Evolutionary conservation across 2,797 vertebrate species (phyloP), one percentile per base, ranked within the genome.

Genomic region (Taeniopygia guttata): DNA sequence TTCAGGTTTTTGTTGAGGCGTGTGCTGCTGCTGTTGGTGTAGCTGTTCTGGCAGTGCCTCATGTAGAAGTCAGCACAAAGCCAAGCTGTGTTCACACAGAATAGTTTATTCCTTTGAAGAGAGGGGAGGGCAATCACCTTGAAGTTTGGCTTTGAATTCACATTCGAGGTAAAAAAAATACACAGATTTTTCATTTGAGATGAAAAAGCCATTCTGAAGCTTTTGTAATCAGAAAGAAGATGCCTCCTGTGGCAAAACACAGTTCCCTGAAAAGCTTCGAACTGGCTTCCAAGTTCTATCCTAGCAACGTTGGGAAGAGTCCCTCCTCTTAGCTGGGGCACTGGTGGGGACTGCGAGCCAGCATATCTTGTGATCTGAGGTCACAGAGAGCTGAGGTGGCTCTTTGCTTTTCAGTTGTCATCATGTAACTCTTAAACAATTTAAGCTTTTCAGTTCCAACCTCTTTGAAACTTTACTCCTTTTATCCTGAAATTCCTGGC

Each of bases 271-370:
- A 94, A 95, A 92, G 58, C 80, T 90, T 69, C 13, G 26, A 94
- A 62, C 43, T 87, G 87, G 11, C 49, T 92, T 93, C 93, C 89
- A 63, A 88, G 55, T 38, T 32, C 78, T 87, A 72, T 94, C 94
- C 62, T 88, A 92, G 93, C 79, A 91, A 91, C 69, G 0, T 3
- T 16, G 89, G 86, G 88, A 82, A 63, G 84, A 87, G 56, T 93
- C 70, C 80, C 89, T 90, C 34, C 93, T 94, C 73, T 77, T n/a
- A 43, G 82, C 80, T 94, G 96, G 69, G 95, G 94, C 90, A 55
- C 93, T 32, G 48, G 1, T 19, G 89, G 95, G 94, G 83, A 67
- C 90, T 64, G 20, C 0, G 21, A 87, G 85, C 86, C 87, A 78
- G 75, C 5, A 1, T 7, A 16, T 92, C 95, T 95, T 46, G 88